Evolutionary conservation across 2,113 vertebrate genomes (phyloP).

Genomic region (Strigops habroptila): DNA sequence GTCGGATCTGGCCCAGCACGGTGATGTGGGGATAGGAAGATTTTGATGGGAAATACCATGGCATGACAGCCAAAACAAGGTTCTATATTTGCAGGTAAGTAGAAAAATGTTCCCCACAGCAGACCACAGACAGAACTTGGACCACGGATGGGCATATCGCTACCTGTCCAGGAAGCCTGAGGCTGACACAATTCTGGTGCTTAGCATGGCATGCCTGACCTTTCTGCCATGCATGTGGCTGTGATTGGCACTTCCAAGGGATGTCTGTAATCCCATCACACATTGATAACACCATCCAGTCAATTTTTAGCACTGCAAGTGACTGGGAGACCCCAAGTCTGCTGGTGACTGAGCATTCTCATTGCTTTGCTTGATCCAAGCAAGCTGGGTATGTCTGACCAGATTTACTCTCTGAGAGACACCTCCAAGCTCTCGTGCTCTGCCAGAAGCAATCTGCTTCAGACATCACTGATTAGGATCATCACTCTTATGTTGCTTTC

Average conservation of each 20-base stretch:
- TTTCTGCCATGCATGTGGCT: accelerated
- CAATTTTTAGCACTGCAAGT: background rate
- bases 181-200: background rate
- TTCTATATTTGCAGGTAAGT: background rate
- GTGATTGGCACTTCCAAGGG: background rate
- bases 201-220: accelerated
- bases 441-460: background rate
- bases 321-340: background rate
- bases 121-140: background rate
- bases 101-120: background rate
- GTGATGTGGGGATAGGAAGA: background rate
- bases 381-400: background rate
- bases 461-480: background rate
- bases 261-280: background rate
- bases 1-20: background rate
- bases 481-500: background rate
- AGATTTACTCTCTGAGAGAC: background rate
- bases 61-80: background rate
- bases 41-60: background rate
- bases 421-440: background rate
- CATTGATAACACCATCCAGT: background rate
- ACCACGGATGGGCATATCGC: background rate
- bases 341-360: background rate
- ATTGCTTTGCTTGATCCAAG: background rate
- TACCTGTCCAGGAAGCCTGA: background rate